Evolutionary conservation across 2,113 vertebrate genomes (phyloP).

Genomic region (Urocolius indicus): DNA sequence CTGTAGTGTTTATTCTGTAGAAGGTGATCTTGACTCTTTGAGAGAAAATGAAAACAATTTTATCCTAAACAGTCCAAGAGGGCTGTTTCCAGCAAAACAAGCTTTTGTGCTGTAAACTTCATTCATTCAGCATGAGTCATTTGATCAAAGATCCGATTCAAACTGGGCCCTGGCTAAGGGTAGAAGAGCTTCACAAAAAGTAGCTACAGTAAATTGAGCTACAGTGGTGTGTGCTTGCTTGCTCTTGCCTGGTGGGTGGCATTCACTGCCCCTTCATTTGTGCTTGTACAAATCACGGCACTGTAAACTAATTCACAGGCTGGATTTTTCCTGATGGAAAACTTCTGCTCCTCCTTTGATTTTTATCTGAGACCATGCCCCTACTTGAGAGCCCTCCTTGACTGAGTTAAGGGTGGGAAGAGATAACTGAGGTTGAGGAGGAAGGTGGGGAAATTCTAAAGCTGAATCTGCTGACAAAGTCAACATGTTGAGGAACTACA

Average conservation of each 20-base stretch:
- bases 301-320: not conserved
- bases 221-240: not conserved
- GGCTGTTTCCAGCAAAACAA: not conserved
- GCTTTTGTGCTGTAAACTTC: not conserved
- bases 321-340: not conserved
- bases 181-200: not conserved
- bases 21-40: not conserved
- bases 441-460: not conserved
- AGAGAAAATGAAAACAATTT: not conserved
- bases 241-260: not conserved
- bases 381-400: not conserved
- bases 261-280: not conserved
- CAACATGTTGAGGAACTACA: not conserved
- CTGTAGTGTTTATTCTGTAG: not conserved
- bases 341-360: not conserved
- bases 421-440: not conserved
- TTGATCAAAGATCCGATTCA: not conserved
- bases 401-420: not conserved
- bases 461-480: constrained; percentile 15
- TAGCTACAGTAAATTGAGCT: not conserved
- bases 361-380: not conserved
- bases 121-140: not conserved
- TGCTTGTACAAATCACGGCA: not conserved
- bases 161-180: not conserved
- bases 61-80: not conserved